phyloP scores from a whole-genome alignment of 2,888 invertebrate species.

The Eristalis tenax region DNA sequence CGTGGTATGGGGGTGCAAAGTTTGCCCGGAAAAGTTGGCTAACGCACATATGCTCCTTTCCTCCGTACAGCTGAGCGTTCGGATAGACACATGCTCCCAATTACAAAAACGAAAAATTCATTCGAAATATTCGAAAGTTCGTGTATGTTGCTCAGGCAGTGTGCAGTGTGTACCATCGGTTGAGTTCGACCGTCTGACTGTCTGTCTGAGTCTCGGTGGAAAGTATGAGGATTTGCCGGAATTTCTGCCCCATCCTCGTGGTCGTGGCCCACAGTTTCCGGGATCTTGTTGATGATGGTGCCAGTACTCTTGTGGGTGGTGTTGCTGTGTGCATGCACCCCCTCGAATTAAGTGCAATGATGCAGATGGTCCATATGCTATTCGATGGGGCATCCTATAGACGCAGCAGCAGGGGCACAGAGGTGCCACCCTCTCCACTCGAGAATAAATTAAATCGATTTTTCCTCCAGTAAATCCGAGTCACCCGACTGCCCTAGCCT shows the following conservation, averaged over 20 bases:
- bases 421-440: slow-evolving; percentile 10
- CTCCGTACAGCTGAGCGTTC: slow-evolving; percentile 16
- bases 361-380: slow-evolving; percentile 57
- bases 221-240: slow-evolving; percentile 63
- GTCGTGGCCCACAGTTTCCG: slow-evolving; percentile 21
- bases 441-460: slow-evolving; percentile 67
- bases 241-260: slow-evolving; percentile 36
- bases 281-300: slow-evolving; percentile 7
- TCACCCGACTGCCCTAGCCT: neutral
- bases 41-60: slow-evolving; percentile 62
- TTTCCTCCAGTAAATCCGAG: slow-evolving; percentile 30
- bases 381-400: slow-evolving; percentile 36
- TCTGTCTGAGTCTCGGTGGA: slow-evolving; percentile 46
- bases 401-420: too few relatives aligned
- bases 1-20: slow-evolving; percentile 43
- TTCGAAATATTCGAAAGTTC: slow-evolving; percentile 61
- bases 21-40: slow-evolving; percentile 69
- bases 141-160: slow-evolving; percentile 5
- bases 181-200: slow-evolving; percentile 37
- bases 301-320: neutral
- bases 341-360: slow-evolving; percentile 62
- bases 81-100: slow-evolving; percentile 69
- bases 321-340: slow-evolving; percentile 1
- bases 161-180: slow-evolving; percentile 9
- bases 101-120: slow-evolving; percentile 71